Evolutionary conservation across 2,113 vertebrate genomes (phyloP), one percentile per base, ranked within the genome.

Genomic region (Siphamia tubifer): DNA sequence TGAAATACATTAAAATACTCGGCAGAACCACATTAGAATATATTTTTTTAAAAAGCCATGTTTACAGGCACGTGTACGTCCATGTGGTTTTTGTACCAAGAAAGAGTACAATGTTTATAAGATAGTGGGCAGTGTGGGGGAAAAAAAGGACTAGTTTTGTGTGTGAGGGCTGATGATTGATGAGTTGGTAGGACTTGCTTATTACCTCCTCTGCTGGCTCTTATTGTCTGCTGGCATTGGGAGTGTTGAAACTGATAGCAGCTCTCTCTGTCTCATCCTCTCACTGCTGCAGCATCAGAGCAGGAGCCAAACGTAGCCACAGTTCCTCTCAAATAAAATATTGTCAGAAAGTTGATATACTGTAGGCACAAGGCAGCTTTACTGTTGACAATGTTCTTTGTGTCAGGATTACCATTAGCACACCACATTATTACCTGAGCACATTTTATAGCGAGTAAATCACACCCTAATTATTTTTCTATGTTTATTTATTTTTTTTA

Each of bases 91-190:
- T 44, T 58, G 25, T 24, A 13, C 17, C 12, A 44, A 47, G 6
- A 20, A 36, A 12, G 40, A 40, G 21, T 38, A 40, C 19, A 34
- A 15, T 48, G 40, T 25, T 49, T 9, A 13, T 60, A 17, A 52
- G 32, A 55, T 73, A 35, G 15, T 0, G 48, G 35, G n/a, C 15
- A 47, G 38, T 17, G 35, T 44, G 25, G 70, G 49, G 52, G 35
- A 42, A 76, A 65, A 64, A 56, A 31, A 23, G 30, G 40, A 16
- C 55, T 52, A 36, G 54, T 55, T 63, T 69, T 27, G 55, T 57
- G 51, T 70, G 51, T 68, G 73, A 34, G 39, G 32, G 52, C 32
- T 69, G 74, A 42, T 83, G 70, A 86, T 86, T 64, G 73, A 86
- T 70, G 76, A 73, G 77, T 24, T 44, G 58, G 51, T 56, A 38